These are phyloP conservation scores for Elysia crispata DNA, from an alignment of 2,888 invertebrate species.

Conservation along the genomic window DNA sequence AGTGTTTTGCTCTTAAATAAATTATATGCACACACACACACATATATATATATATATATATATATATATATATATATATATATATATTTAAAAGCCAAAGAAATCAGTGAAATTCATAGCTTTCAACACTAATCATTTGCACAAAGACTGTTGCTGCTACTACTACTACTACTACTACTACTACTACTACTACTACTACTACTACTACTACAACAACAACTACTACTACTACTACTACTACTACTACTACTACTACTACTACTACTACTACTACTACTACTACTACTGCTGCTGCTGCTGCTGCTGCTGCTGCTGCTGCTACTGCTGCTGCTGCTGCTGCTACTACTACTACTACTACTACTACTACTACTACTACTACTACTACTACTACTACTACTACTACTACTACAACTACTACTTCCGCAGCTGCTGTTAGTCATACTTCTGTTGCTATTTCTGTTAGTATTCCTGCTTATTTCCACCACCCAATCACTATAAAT, in stretches of 20 bases:
- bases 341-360: slow-evolving; percentile 26
- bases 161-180: slow-evolving; percentile 32
- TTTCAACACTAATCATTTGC: too few relatives aligned
- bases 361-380: slow-evolving; percentile 28
- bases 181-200: slow-evolving; percentile 27
- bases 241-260: slow-evolving; percentile 15
- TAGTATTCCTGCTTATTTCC: too few relatives aligned
- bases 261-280: slow-evolving; percentile 18
- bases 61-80: too few relatives aligned
- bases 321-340: neutral
- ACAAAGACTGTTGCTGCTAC: slow-evolving; percentile 18
- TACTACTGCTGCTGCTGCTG: slow-evolving; percentile 17
- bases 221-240: slow-evolving; percentile 28
- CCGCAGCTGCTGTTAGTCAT: neutral
- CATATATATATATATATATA: too few relatives aligned
- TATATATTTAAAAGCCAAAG: too few relatives aligned
- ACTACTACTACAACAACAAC: slow-evolving; percentile 19
- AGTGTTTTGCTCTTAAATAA: too few relatives aligned
- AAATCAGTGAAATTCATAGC: too few relatives aligned
- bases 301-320: slow-evolving; percentile 12
- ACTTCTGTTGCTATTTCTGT: too few relatives aligned
- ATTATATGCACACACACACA: too few relatives aligned
- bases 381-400: slow-evolving; percentile 4
- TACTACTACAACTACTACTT: slow-evolving; percentile 27
- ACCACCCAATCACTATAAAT: too few relatives aligned